Evolutionary conservation across 2,797 vertebrate genomes (phyloP), one percentile per base, ranked within the genome.

Genomic region (Sebastes vulpes): DNA sequence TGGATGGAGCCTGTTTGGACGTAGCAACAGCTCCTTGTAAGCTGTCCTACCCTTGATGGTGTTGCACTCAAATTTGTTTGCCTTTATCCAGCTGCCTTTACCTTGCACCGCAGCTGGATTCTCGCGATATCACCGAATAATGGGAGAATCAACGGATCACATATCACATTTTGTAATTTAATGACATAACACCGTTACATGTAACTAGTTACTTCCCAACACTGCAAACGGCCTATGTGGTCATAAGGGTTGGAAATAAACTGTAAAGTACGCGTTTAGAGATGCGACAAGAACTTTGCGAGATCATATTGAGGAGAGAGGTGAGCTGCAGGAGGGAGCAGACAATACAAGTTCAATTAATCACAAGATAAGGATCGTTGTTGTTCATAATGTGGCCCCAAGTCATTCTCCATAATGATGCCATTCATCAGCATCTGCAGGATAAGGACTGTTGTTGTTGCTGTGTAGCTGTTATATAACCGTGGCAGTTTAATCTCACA

Each of bases 391-490:
- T 59, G n/a, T 48, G 31, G 35, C 48, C 58, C 60, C 20, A 58
- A n/a, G 46, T 61, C 9, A 38, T 72, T 56, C 64, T 57, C n/a
- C 18, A 3, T 77, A 65, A 73, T 20, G 72, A 73, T 28, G 68
- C 6, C 59, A 72, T 77, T 74, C 23, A 60, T 77, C 76, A 77
- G 28, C 4, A 23, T 61, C 60, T 56, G 61, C 70, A 56, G 60
- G 65, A 80, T 32, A 23, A 76, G 16, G 21, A 12, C 18, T 20
- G 32, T 8, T 74, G 32, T 12, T n/a, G 63, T 74, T 42, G 63
- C 70, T 31, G 53, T 48, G 56, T 12, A 4, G 50, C n/a, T 32
- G 52, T 75, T 80, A 50, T 21, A 11, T 75, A 77, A 86, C 81
- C 1, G 1, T 12, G 9, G 23, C 52, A 26, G 69, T 72, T 78